A percentile compares a stretch with the other conserved stretches of the same genome.
Conservation (phyloP, 2,888 invertebrate species). For the Alcis repandata region DNA sequence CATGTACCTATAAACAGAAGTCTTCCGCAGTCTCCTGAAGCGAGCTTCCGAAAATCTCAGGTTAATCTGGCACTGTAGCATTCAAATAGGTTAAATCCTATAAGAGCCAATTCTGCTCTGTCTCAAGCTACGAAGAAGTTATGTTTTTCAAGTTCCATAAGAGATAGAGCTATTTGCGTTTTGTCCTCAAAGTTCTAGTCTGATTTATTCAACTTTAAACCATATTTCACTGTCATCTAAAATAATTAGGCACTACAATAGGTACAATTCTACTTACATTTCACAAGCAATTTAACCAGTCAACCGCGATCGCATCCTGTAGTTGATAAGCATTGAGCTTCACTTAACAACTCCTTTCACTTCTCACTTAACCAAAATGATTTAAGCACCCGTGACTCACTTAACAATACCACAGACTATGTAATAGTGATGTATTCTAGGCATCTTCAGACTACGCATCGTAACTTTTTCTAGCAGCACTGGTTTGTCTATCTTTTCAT, state of each 20-base stretch:
- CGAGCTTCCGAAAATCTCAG: no score
- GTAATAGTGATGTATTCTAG: neutral
- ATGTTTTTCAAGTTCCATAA: no score
- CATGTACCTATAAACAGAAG: no score
- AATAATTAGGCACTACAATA: neutral
- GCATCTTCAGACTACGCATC: neutral
- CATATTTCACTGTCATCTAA: neutral
- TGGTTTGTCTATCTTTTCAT: no score
- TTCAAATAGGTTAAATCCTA: no score
- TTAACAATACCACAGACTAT: slow-evolving; percentile 7
- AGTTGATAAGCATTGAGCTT: slow-evolving; percentile 29
- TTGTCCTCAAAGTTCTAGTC: no score
- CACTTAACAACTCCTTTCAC: slow-evolving; percentile 41
- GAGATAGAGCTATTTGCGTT: no score
- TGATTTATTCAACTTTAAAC: neutral
- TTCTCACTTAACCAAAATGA: slow-evolving; percentile 37
- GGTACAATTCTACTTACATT: slow-evolving; percentile 7
- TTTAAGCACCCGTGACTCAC: slow-evolving; percentile 42
- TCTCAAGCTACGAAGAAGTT: no score
- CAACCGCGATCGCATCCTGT: slow-evolving; percentile 31
- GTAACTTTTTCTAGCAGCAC: no score
- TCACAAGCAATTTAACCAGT: slow-evolving; percentile 19
- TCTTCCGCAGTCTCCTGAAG: no score
- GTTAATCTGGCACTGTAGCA: no score
- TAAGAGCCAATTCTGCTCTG: no score